Evolutionary conservation across 2,113 vertebrate genomes (phyloP).

Genomic region (Onychostruthus taczanowskii): DNA sequence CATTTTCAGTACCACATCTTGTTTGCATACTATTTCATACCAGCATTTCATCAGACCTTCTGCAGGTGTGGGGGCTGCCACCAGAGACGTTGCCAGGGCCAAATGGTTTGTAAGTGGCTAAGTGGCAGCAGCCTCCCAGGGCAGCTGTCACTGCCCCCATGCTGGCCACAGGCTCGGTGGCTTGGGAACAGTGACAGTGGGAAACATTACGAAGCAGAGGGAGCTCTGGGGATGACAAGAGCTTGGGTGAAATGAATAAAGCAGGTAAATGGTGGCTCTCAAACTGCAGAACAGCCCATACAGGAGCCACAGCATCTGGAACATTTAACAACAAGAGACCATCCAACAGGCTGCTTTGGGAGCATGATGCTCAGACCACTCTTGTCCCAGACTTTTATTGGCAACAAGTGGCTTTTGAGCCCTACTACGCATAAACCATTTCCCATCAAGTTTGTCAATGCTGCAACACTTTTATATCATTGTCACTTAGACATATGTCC

Average conservation of each 20-base stretch:
- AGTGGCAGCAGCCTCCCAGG: background rate
- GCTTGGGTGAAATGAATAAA: background rate
- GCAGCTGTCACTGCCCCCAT: fast-evolving
- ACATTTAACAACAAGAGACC: fast-evolving
- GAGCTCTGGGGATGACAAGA: background rate
- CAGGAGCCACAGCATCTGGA: background rate
- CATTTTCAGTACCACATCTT: background rate
- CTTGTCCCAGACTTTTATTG: background rate
- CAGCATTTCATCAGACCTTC: background rate
- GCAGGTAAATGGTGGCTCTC: background rate
- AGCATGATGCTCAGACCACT: background rate
- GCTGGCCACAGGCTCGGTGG: fast-evolving
- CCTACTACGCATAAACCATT: background rate
- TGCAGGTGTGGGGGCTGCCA: background rate
- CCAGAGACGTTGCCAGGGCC: background rate
- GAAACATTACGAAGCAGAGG: background rate
- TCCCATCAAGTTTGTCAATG: background rate
- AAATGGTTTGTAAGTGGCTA: background rate
- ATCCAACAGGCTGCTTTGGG: background rate
- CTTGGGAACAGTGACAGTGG: background rate
- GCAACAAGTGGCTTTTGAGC: background rate
- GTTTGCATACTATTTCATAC: background rate
- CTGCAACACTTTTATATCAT: background rate
- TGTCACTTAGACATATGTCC: background rate
- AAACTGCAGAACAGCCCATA: background rate